A percentile compares a stretch with the other conserved stretches of the same genome.
phyloP scores from a whole-genome alignment of 2,888 invertebrate genomes.

The Cephalotes varians region DNA sequence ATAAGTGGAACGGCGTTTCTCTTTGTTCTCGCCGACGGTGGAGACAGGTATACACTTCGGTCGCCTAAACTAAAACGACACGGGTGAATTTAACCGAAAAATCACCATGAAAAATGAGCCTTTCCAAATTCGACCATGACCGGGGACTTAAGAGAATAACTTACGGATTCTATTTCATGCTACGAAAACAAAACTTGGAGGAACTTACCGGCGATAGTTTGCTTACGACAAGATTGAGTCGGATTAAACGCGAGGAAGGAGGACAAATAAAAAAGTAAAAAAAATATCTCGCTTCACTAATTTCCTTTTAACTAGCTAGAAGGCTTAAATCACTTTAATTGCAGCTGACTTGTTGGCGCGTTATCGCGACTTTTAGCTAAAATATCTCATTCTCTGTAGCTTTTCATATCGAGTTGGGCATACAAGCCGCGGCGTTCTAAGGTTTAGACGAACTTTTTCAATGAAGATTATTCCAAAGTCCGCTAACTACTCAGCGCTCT shows the following conservation, averaged over 20 bases:
- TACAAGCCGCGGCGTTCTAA: conserved; percentile 67
- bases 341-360: conserved; percentile 55
- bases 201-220: not conserved
- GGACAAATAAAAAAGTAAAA: not conserved
- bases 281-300: conserved; percentile 31
- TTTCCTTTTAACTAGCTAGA: conserved; percentile 37
- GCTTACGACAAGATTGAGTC: conserved; percentile 14
- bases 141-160: conserved; percentile 14
- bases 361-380: conserved; percentile 51
- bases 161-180: conserved; percentile 58
- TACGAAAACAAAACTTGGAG: conserved; percentile 21
- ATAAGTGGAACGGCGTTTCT: conserved; percentile 76
- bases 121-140: conserved; percentile 61
- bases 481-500: conserved; percentile 82
- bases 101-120: conserved; percentile 74
- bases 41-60: conserved; percentile 26
- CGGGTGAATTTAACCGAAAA: conserved; percentile 77
- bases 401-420: conserved; percentile 70
- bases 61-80: conserved; percentile 66
- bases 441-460: conserved; percentile 84
- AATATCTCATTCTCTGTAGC: conserved; percentile 56
- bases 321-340: conserved; percentile 49
- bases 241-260: conserved; percentile 17
- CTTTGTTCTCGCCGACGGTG: conserved; percentile 77
- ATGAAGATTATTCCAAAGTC: conserved; percentile 85